Conservation (phyloP, 1,140 invertebrate genomes). For the Cyclina sinensis region DNA sequence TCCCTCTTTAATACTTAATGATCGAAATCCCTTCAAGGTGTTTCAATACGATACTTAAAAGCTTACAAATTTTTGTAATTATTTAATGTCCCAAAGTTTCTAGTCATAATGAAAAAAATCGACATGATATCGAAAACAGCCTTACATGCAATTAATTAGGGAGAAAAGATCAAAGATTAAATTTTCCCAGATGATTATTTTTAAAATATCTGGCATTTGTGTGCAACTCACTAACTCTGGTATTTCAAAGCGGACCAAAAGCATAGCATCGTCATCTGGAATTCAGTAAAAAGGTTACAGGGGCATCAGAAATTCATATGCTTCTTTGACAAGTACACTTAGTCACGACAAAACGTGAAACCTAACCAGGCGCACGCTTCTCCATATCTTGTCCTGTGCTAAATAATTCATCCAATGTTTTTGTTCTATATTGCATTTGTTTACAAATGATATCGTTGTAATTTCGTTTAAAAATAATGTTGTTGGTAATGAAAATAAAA, state of each 20-base stretch:
- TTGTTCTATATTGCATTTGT: background rate
- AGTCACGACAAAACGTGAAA: constrained; percentile 13
- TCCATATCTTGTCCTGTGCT: background rate
- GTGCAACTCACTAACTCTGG: background rate
- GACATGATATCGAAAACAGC: background rate
- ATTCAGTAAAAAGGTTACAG: background rate
- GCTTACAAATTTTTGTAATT: background rate
- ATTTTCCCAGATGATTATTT: constrained; percentile 8
- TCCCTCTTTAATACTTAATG: background rate
- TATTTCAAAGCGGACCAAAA: background rate
- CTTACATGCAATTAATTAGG: constrained; percentile 13
- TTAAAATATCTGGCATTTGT: constrained; percentile 40
- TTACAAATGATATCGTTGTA: background rate
- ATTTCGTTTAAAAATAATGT: background rate
- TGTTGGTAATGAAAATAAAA: constrained; percentile 11
- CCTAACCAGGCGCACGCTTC: background rate
- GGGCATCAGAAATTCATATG: background rate
- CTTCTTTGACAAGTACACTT: background rate
- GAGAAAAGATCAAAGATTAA: constrained; percentile 23
- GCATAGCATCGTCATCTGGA: background rate
- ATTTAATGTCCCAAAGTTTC: background rate
- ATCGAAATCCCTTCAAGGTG: background rate
- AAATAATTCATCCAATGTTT: constrained; percentile 3
- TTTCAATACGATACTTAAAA: background rate
- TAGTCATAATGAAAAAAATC: background rate